These are phyloP conservation scores for Dreissena polymorpha DNA, from an alignment of 1,140 invertebrate genomes.

Conservation along the genomic window DNA sequence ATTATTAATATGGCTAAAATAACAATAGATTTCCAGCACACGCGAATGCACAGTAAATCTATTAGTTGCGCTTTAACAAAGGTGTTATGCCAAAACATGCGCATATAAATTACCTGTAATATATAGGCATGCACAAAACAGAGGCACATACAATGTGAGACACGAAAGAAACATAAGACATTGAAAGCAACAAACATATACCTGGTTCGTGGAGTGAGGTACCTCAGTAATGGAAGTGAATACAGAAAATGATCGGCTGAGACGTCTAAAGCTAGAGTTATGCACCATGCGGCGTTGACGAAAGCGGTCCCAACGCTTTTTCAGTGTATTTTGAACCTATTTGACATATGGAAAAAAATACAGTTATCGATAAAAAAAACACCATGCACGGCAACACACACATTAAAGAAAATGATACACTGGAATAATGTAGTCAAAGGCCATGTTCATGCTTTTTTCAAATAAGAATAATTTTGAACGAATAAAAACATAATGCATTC, in stretches of 20 bases:
- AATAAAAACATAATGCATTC: too few species aligned
- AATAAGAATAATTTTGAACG: too few species aligned
- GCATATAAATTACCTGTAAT: too few species aligned
- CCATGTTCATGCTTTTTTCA: too few species aligned
- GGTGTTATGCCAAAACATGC: too few species aligned
- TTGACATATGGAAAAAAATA: constrained; percentile 37
- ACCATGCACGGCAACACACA: not conserved
- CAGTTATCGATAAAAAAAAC: not conserved
- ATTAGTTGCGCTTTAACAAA: too few species aligned
- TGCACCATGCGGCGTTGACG: constrained; percentile 66
- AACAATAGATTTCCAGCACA: too few species aligned
- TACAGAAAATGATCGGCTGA: constrained; percentile 71
- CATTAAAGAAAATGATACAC: not conserved
- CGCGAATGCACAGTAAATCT: too few species aligned
- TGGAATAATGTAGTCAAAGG: not conserved
- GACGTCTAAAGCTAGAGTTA: constrained; percentile 66
- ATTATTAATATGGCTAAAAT: too few species aligned
- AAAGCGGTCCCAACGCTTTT: constrained; percentile 68
- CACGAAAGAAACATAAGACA: too few species aligned
- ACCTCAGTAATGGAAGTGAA: constrained; percentile 75
- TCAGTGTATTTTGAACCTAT: constrained; percentile 69
- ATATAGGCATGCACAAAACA: too few species aligned
- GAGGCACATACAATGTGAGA: too few species aligned
- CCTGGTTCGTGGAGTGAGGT: constrained; percentile 56
- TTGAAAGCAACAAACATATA: constrained; percentile 16